Conservation (phyloP, 1,140 invertebrate genomes). For the Drosophila quadrilineata region DNA sequence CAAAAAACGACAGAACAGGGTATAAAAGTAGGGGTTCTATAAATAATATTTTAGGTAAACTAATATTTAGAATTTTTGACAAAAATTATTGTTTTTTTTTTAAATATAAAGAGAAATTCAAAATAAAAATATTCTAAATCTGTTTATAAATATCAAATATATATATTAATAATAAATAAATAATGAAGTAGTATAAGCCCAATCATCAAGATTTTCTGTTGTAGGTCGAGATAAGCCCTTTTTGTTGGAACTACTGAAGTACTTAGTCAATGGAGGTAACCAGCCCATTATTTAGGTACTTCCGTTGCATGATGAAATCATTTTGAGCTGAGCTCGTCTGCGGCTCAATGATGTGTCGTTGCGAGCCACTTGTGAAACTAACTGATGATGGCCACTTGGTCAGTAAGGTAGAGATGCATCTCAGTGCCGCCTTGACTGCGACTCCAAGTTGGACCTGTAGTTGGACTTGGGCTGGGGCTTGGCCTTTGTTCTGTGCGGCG, state of each 20-base stretch:
- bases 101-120: too few species aligned
- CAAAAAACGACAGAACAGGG: too few species aligned
- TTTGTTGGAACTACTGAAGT: conserved; percentile 10
- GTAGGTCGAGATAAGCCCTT: neutral
- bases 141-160: too few species aligned
- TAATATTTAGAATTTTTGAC: too few species aligned
- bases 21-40: too few species aligned
- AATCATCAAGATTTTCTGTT: conserved; percentile 5
- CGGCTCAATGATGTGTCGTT: conserved; percentile 42
- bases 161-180: neutral
- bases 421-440: too few species aligned
- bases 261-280: conserved; percentile 39
- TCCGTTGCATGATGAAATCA: conserved; percentile 52
- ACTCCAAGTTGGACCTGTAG: too few species aligned
- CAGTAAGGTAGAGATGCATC: conserved; percentile 64
- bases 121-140: too few species aligned
- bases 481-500: conserved; percentile 68
- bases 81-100: too few species aligned
- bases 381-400: conserved; percentile 60
- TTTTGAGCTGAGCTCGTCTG: too few species aligned
- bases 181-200: conserved; percentile 11
- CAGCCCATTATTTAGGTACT: conserved; percentile 34
- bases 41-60: too few species aligned
- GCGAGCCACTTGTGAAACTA: conserved; percentile 48
- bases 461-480: too few species aligned